A percentile compares a stretch with the other conserved stretches of the same genome.
Evolutionary conservation across 2,113 vertebrate genomes (phyloP).

Genomic region (Burhinus bistriatus): DNA sequence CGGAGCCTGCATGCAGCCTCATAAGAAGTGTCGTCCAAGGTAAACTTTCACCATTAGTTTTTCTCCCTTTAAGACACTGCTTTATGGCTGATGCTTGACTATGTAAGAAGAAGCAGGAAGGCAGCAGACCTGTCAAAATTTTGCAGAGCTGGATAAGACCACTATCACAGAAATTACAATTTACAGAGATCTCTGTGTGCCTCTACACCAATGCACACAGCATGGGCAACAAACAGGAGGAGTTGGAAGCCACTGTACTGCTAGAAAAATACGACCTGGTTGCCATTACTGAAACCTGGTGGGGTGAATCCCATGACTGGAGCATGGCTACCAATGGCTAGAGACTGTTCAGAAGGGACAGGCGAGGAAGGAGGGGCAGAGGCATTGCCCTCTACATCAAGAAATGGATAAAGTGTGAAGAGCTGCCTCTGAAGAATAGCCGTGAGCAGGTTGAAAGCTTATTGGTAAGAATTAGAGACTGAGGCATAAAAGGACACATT

Average conservation of each 20-base stretch:
- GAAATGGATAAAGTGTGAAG: not conserved
- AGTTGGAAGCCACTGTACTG: not conserved
- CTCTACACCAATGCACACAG: not conserved
- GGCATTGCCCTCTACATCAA: not conserved
- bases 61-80: not conserved
- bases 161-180: not conserved
- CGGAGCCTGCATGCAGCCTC: not conserved
- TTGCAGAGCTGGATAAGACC: not conserved
- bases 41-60: not conserved
- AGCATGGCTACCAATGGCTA: not conserved
- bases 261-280: not conserved
- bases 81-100: not conserved
- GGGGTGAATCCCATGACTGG: not conserved
- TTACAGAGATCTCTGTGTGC: not conserved
- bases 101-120: not conserved
- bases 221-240: not conserved
- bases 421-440: not conserved
- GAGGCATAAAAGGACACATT: not conserved
- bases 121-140: not conserved
- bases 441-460: not conserved
- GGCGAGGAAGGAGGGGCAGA: not conserved
- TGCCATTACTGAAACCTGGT: not conserved
- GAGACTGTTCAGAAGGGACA: not conserved
- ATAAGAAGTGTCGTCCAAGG: not conserved
- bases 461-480: not conserved